Percentiles rank a stretch among this genome's conserved stretches.
phyloP scores from a whole-genome alignment of 2,113 vertebrate species.

The Anser cygnoides region DNA sequence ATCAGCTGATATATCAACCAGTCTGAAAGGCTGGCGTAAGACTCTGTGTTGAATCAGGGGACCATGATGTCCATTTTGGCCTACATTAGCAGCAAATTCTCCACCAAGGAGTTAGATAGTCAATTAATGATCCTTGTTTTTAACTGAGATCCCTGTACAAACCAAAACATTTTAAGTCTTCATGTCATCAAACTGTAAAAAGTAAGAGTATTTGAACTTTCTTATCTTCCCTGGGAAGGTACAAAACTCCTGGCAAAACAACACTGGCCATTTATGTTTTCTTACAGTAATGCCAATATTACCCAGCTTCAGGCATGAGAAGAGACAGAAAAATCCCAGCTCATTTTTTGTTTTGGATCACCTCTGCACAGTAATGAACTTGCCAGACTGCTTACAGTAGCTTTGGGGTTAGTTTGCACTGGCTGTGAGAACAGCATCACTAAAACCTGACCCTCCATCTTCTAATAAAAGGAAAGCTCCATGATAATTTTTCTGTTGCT shows the following conservation, averaged over 20 bases:
- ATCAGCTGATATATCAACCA: neutral
- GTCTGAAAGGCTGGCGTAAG: neutral
- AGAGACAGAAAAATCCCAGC: neutral
- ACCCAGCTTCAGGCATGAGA: neutral
- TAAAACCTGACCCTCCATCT: constrained; percentile 7
- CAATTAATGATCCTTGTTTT: neutral
- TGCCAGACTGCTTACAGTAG: constrained; percentile 1
- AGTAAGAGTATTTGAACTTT: neutral
- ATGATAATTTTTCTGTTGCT: neutral
- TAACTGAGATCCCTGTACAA: neutral
- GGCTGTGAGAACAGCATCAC: neutral
- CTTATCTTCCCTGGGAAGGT: neutral
- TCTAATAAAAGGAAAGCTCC: neutral
- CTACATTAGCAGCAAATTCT: neutral
- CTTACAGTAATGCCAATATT: neutral
- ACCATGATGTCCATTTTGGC: neutral
- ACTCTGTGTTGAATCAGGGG: neutral
- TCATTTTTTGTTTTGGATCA: constrained; percentile 13
- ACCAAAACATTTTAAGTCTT: neutral
- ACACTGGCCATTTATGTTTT: neutral
- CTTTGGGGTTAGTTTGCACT: constrained; percentile 22
- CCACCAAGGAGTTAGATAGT: neutral
- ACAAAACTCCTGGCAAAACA: neutral
- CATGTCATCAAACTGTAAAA: neutral
- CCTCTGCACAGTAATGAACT: neutral